phyloP scores from a whole-genome alignment of 1,140 invertebrate genomes.

The Calliopsis andreniformis region DNA sequence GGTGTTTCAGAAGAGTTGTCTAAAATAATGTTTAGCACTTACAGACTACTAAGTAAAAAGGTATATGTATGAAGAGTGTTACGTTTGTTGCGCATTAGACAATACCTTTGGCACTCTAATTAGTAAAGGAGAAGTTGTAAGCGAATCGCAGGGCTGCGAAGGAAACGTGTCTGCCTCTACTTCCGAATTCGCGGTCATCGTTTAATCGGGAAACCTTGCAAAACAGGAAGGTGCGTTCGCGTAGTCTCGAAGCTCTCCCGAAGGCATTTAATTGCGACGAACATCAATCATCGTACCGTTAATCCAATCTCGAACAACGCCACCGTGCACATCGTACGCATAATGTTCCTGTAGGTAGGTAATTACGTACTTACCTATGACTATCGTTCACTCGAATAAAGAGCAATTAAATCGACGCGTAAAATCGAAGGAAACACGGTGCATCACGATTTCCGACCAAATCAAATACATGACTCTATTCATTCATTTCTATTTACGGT shows the following conservation, averaged over 20 bases:
- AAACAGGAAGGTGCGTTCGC: slow-evolving; percentile 7
- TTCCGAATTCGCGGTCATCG: too few species aligned
- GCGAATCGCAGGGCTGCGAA: too few species aligned
- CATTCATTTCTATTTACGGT: too few species aligned
- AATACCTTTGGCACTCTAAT: too few species aligned
- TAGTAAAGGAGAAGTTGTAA: too few species aligned
- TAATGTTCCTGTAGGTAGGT: background rate
- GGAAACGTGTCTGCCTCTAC: too few species aligned
- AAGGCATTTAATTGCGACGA: slow-evolving; percentile 20
- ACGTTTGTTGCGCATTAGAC: too few species aligned
- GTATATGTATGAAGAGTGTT: too few species aligned
- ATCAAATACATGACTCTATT: too few species aligned
- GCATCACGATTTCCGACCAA: background rate
- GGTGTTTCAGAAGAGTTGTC: too few species aligned
- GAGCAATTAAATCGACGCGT: background rate
- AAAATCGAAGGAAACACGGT: background rate
- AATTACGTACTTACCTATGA: background rate
- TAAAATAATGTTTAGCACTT: too few species aligned
- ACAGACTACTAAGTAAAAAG: too few species aligned
- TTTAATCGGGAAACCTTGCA: background rate
- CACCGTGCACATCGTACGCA: background rate
- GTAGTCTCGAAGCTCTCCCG: background rate
- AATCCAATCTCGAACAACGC: slow-evolving; percentile 23
- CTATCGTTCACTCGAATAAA: background rate
- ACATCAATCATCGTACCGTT: slow-evolving; percentile 37